Evolutionary conservation across 2,888 invertebrate species (phyloP), one percentile per base, ranked within the genome.

Genomic region (Dasysyrphus albostriatus): DNA sequence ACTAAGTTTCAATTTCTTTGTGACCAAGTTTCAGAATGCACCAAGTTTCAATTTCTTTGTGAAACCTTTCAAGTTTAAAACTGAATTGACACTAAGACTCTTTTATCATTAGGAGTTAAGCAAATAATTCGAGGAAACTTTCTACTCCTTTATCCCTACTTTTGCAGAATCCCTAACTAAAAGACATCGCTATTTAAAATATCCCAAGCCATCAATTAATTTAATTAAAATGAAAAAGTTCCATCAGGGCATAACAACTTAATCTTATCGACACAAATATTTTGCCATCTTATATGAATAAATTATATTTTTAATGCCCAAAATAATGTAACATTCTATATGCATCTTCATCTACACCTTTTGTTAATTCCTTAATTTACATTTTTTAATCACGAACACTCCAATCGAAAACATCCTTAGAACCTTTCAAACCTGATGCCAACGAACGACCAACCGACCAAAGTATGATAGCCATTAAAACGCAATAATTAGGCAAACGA

Each of bases 401-500:
- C 16, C n/a, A 63, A 63, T 32, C 24, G 16, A 65, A 65, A 32
- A 47, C 16, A 16, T 37, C 1, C 14, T 61, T 24, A 61, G 39
- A 39, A 39, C 39, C 16, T 65, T 34, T 14, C 7, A 63, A 44
- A 42, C 6, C 5, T 58, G n/a, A n/a, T n/a, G 34, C 61, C 61
- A 54, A 54, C 54, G 5, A 8, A 10, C 49, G 19, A 32, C 6
- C 7, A 3, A 24, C 24, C 24, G 24, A 24, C 24, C 24, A 24
- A 24, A 3, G 32, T 12, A 44, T 44, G 5, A 44, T n/a, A 14
- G 24, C 34, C 69, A 54, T 54, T 39, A n/a, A 39, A 54, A 54
- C 10, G 6, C 24, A 69, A 49, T 37, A 54, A 69, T 69, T 54
- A 69, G 51, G 29, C 39, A 69, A 37, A 37, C 54, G 24, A 69